Evolutionary conservation across 2,888 invertebrate species (phyloP).

Genomic region (Athrips mouffetella): DNA sequence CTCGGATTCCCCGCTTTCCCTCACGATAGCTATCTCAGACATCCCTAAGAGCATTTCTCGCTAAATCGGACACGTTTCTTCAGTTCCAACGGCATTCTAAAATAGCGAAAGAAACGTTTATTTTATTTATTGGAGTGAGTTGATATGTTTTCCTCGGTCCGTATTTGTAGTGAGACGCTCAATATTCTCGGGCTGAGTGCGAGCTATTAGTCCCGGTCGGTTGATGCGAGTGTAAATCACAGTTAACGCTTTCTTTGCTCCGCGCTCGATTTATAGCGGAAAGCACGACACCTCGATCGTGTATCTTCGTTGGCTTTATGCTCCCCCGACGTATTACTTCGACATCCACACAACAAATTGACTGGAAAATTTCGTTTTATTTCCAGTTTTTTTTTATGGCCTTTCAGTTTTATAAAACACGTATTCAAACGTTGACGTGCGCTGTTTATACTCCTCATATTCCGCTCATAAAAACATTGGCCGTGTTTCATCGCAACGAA

Average conservation of each 20-base stretch:
- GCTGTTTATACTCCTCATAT: slow-evolving; percentile 39
- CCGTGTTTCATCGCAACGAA: slow-evolving; percentile 38
- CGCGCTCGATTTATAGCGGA: slow-evolving; percentile 53
- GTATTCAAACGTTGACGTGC: slow-evolving; percentile 24
- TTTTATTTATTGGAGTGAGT: slow-evolving; percentile 21
- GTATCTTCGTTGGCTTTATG: slow-evolving; percentile 45
- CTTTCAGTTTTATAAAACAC: slow-evolving; percentile 37
- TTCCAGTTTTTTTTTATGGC: slow-evolving; percentile 31
- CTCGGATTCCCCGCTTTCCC: slow-evolving; percentile 40
- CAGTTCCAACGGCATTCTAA: slow-evolving; percentile 29
- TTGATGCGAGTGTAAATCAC: slow-evolving; percentile 60
- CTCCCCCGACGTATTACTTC: slow-evolving; percentile 39
- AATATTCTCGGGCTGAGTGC: slow-evolving; percentile 25
- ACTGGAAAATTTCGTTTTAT: slow-evolving; percentile 24
- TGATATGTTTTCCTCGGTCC: slow-evolving; percentile 18
- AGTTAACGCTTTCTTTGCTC: slow-evolving; percentile 64
- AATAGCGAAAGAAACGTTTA: slow-evolving; percentile 4
- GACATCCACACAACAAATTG: slow-evolving; percentile 22
- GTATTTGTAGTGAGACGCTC: slow-evolving; percentile 31
- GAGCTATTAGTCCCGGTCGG: slow-evolving; percentile 35
- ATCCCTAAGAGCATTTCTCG: slow-evolving; percentile 42
- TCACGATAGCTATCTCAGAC: slow-evolving; percentile 45
- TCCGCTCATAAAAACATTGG: slow-evolving; percentile 37
- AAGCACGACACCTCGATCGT: slow-evolving; percentile 47
- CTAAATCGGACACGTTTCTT: slow-evolving; percentile 39